These are phyloP conservation scores for Drosophila diplacantha DNA, from an alignment of 2,888 invertebrate species.

Conservation along the genomic window DNA sequence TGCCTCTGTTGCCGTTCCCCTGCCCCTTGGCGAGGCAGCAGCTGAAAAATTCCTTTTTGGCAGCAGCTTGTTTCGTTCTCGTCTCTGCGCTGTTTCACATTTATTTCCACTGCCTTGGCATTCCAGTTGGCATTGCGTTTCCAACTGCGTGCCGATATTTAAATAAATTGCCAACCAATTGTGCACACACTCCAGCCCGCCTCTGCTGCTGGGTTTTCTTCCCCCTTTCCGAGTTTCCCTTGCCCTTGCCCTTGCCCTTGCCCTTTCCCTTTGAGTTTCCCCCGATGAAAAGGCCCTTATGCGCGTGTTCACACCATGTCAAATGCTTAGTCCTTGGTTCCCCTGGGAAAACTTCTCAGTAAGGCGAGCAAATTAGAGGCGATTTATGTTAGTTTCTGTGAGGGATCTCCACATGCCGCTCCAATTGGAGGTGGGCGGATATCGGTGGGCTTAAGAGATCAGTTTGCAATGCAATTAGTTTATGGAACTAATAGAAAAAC, in stretches of 20 bases:
- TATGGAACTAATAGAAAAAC: background rate
- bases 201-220: background rate
- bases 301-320: conserved; percentile 69
- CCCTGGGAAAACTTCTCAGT: conserved; percentile 26
- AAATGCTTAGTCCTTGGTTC: conserved; percentile 48
- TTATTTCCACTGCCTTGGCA: conserved; percentile 60
- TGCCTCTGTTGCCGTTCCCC: background rate
- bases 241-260: background rate
- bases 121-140: conserved; percentile 70
- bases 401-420: conserved; percentile 46
- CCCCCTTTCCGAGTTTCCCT: conserved; percentile 8
- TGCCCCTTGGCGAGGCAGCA: conserved; percentile 45
- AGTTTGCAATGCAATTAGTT: conserved; percentile 7
- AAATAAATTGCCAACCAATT: conserved; percentile 72
- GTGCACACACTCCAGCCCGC: conserved; percentile 46
- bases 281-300: conserved; percentile 53
- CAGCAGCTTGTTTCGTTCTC: conserved; percentile 53
- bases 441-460: conserved; percentile 33
- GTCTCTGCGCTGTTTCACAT: conserved; percentile 49
- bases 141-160: conserved; percentile 72
- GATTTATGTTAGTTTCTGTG: conserved; percentile 42
- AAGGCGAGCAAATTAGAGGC: conserved; percentile 61
- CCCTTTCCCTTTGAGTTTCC: background rate
- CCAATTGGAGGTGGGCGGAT: conserved; percentile 51
- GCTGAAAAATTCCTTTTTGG: conserved; percentile 72